Evolutionary conservation across 2,113 vertebrate genomes (phyloP).

Genomic region (Lampris incognitus): DNA sequence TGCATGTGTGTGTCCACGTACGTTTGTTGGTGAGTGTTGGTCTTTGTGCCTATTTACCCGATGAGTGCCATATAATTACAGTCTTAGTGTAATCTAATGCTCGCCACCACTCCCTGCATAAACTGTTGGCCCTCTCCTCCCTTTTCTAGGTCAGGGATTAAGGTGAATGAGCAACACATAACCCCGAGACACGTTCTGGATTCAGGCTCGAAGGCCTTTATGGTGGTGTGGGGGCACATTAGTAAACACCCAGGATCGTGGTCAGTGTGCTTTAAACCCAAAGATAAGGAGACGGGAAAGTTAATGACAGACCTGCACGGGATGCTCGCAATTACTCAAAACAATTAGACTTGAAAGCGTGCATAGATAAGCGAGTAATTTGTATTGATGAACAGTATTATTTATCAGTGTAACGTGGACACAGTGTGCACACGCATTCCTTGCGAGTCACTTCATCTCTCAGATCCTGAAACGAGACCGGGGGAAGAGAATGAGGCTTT

Average conservation of each 20-base stretch:
- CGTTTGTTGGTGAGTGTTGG: constrained; percentile 41
- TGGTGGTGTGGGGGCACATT: constrained; percentile 56
- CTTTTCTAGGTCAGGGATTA: constrained; percentile 73
- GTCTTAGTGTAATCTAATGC: constrained; percentile 77
- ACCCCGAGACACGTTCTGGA: constrained; percentile 42
- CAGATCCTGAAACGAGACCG: constrained; percentile 30
- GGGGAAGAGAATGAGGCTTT: constrained; percentile 55
- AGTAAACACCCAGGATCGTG: constrained; percentile 52
- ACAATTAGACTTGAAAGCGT: constrained; percentile 51
- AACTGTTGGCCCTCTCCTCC: constrained; percentile 59
- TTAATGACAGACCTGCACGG: constrained; percentile 57
- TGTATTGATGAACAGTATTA: constrained; percentile 63
- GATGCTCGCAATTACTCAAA: constrained; percentile 57
- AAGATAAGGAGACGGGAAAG: constrained; percentile 56
- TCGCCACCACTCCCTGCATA: constrained; percentile 68
- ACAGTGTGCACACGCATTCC: constrained; percentile 53
- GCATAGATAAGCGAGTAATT: constrained; percentile 47
- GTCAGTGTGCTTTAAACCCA: constrained; percentile 40
- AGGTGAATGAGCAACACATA: constrained; percentile 63
- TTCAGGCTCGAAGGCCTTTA: constrained; percentile 11
- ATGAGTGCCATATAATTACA: constrained; percentile 75
- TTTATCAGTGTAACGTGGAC: constrained; percentile 42
- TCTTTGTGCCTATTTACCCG: constrained; percentile 49
- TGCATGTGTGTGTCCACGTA: constrained; percentile 20
- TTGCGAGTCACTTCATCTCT: constrained; percentile 31